These are phyloP conservation scores for Streblospio benedicti DNA, from an alignment of 1,140 invertebrate genomes.

Conservation along the genomic window DNA sequence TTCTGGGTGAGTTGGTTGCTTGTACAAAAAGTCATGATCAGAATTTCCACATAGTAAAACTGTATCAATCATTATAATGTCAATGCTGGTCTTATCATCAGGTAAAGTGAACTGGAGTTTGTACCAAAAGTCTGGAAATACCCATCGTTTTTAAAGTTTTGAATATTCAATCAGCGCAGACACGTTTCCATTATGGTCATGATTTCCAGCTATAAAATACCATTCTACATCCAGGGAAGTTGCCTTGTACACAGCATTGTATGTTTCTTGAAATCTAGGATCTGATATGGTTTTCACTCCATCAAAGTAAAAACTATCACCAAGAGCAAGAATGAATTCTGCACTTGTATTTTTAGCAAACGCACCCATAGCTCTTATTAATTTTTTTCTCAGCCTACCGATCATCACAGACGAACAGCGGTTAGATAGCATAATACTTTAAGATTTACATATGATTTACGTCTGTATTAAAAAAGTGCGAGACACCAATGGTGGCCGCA, in stretches of 20 bases:
- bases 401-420: too few relatives aligned
- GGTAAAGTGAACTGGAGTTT: background rate
- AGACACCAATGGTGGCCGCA: too few relatives aligned
- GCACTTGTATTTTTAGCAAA: constrained; percentile 30
- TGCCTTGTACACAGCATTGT: constrained; percentile 29
- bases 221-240: constrained; percentile 34
- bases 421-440: too few relatives aligned
- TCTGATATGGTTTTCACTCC: constrained; percentile 44
- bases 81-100: background rate
- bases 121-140: constrained; percentile 4
- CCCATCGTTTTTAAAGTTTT: constrained; percentile 15
- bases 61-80: constrained; percentile 6
- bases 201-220: constrained; percentile 47
- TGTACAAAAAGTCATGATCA: constrained; percentile 1
- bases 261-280: constrained; percentile 39
- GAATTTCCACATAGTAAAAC: constrained; percentile 2
- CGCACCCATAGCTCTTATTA: too few relatives aligned
- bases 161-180: constrained; percentile 42
- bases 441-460: too few relatives aligned
- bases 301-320: constrained; percentile 49
- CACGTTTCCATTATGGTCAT: constrained; percentile 48
- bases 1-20: too few relatives aligned
- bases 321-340: constrained; percentile 42
- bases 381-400: too few relatives aligned
- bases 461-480: too few relatives aligned